Base-by-base conservation (phyloP, 2,113 vertebrate genomes). In the Aythya baeri region DNA sequence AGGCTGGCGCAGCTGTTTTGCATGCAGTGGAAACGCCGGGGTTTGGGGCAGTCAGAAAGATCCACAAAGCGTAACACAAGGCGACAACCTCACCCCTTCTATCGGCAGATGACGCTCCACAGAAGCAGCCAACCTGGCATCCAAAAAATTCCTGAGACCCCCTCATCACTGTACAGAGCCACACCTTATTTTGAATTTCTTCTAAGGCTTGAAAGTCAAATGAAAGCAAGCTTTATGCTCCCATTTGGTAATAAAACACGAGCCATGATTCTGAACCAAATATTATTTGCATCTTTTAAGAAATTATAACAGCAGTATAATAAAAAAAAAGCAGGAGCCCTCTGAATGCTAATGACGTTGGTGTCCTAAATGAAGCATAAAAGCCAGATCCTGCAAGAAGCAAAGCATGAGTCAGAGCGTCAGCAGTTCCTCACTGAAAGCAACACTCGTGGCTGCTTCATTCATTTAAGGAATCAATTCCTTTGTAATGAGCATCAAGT, bases 391-490 rank as follows among this genome's bases (percentile, higher is more conserved):
- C 46, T 34, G 14, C 3, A 63, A 88, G 90, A 88, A 91, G 93
- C 81, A 75, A 54, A 46, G 75, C 82, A 7, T 95, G 84, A 96
- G 84, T 92, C 86, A 93, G 72, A 89, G 92, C 32, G 3, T 80
- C 88, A 88, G 91, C 79, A 88, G 73, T 38, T 61, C 67, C 82
- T 43, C 74, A 61, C 77, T 61, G 79, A 87, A 57, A 62, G 55
- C 54, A 76, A 75, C 86, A 49, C 86, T 87, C 85, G 70, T 1
- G 72, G 91, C 88, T 87, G 76, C 78, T 93, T 83, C 93, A 83
- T 84, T 96, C 93, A 83, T 91, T 94, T 94, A 83, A 90, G 90
- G 82, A 93, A 94, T 94, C 91, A 58, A 70, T 89, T 89, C 82
- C 70, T 92, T 65, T 88, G 34, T 59, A 88, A 93, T 36, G 59